phyloP scores from a whole-genome alignment of 2,888 invertebrate genomes.

The Hirudinaria manillensis region DNA sequence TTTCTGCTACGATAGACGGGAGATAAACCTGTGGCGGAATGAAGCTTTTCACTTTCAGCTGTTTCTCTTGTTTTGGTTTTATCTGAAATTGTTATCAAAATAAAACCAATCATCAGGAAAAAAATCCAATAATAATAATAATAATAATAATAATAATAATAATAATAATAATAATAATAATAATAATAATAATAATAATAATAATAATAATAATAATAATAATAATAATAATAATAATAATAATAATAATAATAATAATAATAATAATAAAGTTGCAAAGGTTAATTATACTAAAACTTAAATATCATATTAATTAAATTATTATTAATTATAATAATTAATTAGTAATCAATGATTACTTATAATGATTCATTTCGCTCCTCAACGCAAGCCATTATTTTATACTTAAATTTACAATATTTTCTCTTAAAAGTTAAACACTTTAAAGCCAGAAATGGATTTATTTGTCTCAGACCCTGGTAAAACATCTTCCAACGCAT shows the following conservation, averaged over 20 bases:
- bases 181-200: no score
- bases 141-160: background rate
- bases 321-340: background rate
- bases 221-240: no score
- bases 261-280: no score
- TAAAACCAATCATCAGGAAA: background rate
- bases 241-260: no score
- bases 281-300: background rate
- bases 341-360: background rate
- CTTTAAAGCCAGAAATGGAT: no score
- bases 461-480: conserved; percentile 9
- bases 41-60: conserved; percentile 57
- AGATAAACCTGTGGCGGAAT: conserved; percentile 55
- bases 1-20: background rate
- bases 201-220: no score
- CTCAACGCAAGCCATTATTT: no score
- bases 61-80: conserved; percentile 56
- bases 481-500: conserved; percentile 31
- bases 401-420: no score
- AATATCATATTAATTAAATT: background rate
- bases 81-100: conserved; percentile 49
- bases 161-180: no score
- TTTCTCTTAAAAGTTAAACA: no score
- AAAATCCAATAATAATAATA: background rate
- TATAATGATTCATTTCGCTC: background rate